phyloP scores from a whole-genome alignment of 1,140 invertebrate genomes.

The Belonocnema kinseyi region DNA sequence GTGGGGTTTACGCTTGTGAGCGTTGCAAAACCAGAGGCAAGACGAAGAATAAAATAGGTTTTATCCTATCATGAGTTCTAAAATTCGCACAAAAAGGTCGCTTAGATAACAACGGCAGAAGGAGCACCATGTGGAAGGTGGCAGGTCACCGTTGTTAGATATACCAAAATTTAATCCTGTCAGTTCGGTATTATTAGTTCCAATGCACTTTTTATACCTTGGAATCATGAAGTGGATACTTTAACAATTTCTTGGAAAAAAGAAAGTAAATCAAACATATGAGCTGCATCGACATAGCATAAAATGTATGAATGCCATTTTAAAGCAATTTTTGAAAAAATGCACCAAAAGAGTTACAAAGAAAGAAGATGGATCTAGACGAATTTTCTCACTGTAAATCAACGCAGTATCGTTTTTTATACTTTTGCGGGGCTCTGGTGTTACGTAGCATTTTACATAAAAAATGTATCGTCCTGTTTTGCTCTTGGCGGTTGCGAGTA shows the following conservation, averaged over 20 bases:
- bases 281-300: background rate
- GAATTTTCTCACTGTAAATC: conserved; percentile 6
- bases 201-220: conserved; percentile 32
- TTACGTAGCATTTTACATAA: too few species aligned
- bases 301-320: conserved; percentile 16
- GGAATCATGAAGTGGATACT: conserved; percentile 33
- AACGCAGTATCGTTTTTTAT: conserved; percentile 27
- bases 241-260: conserved; percentile 21
- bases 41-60: conserved; percentile 30
- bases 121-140: conserved; percentile 30
- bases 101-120: conserved; percentile 24
- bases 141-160: background rate
- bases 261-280: background rate
- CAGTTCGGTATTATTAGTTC: conserved; percentile 8
- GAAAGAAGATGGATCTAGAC: conserved; percentile 32
- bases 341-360: conserved; percentile 36
- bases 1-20: conserved; percentile 38
- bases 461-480: too few species aligned
- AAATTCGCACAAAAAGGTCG: conserved; percentile 17
- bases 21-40: conserved; percentile 32
- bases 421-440: too few species aligned
- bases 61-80: conserved; percentile 28
- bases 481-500: too few species aligned
- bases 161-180: conserved; percentile 34
- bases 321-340: background rate